These are phyloP conservation scores for Hypotaenidia philippensis DNA, from an alignment of 2,797 vertebrate species.

Conservation along the genomic window DNA sequence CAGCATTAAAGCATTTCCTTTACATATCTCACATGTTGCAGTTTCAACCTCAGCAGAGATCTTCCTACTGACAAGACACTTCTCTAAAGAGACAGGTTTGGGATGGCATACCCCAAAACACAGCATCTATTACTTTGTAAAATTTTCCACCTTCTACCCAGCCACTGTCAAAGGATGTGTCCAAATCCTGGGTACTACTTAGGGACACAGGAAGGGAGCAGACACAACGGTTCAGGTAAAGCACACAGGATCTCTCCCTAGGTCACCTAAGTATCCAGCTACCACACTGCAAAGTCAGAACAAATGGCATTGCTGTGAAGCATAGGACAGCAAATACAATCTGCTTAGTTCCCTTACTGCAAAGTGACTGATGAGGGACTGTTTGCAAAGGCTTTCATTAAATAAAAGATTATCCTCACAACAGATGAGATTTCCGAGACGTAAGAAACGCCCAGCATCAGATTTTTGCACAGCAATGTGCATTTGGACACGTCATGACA, in stretches of 20 bases:
- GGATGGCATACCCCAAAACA: neutral
- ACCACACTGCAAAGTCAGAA: neutral
- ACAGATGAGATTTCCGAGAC: neutral
- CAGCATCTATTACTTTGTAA: neutral
- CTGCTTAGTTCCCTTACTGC: neutral
- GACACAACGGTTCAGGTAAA: neutral
- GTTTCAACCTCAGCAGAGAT: neutral
- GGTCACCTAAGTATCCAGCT: neutral
- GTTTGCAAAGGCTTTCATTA: neutral
- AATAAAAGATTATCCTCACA: neutral
- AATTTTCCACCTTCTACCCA: neutral
- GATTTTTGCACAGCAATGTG: neutral
- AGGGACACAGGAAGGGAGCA: rapidly evolving
- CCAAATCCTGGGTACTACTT: neutral
- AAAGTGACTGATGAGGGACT: neutral
- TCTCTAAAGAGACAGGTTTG: neutral
- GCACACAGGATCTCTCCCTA: neutral
- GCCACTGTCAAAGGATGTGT: neutral
- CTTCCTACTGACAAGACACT: neutral
- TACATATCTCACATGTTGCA: rapidly evolving
- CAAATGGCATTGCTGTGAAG: neutral
- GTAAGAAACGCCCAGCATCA: neutral
- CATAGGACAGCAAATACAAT: neutral
- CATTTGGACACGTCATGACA: neutral
- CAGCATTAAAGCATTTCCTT: neutral